These are phyloP conservation scores for Blastobasis lacticolella DNA, from an alignment of 2,888 invertebrate species.

Conservation along the genomic window DNA sequence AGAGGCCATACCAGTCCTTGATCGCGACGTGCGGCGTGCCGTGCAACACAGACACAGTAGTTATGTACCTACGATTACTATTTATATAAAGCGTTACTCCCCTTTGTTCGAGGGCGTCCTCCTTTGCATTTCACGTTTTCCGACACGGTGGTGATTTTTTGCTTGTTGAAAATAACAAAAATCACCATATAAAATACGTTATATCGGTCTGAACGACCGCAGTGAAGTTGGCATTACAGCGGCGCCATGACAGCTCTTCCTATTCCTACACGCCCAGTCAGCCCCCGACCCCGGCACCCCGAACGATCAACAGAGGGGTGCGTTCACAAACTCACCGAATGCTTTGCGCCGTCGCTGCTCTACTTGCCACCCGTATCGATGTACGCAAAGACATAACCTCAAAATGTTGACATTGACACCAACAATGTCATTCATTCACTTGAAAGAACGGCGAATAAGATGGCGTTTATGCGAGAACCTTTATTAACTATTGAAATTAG, in stretches of 20 bases:
- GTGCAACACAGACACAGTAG: slow-evolving; percentile 14
- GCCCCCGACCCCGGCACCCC: no score
- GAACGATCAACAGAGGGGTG: no score
- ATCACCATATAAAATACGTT: slow-evolving; percentile 40
- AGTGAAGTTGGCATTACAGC: slow-evolving; percentile 51
- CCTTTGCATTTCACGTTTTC: slow-evolving; percentile 69
- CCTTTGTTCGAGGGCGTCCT: slow-evolving; percentile 68
- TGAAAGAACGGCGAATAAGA: no score
- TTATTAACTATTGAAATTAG: no score
- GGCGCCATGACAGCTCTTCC: slow-evolving; percentile 40
- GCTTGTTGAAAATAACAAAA: slow-evolving; percentile 31
- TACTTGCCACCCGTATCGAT: no score
- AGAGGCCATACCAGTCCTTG: slow-evolving; percentile 40
- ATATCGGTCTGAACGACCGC: slow-evolving; percentile 46
- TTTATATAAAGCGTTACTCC: slow-evolving; percentile 41
- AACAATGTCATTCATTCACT: no score
- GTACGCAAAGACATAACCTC: no score
- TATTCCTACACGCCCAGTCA: slow-evolving; percentile 11
- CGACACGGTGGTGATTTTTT: slow-evolving; percentile 44
- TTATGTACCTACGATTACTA: neutral
- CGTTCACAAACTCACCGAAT: no score
- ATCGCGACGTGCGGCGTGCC: slow-evolving; percentile 44
- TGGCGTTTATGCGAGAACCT: no score
- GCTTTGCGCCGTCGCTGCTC: no score
- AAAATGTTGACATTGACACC: no score